Base-by-base conservation (phyloP, 2,797 vertebrate genomes). In the Syngnathus acus region DNA sequence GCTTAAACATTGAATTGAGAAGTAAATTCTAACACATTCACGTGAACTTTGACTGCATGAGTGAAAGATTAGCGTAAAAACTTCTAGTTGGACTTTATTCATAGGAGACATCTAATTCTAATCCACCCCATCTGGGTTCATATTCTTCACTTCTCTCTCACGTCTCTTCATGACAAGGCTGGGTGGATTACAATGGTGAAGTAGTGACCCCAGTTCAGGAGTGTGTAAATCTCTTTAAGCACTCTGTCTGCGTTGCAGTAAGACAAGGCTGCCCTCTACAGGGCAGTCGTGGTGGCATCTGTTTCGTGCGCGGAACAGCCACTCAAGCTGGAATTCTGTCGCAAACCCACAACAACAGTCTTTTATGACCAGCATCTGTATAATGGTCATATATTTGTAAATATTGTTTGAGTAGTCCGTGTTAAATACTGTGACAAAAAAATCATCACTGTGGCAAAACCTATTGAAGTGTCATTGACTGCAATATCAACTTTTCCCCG, bases 191-290 rank as follows among this genome's bases (percentile, higher is more conserved):
- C 73, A 64, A 62, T 40, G 2, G 40, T 65, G 47, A 51, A 63
- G 62, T 53, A 73, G 68, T 60, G 58, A 75, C 65, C 61, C 63
- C 60, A 68, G 55, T 59, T 64, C 58, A 66, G 66, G 51, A 68
- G 62, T 65, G 53, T 79, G 72, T 75, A 72, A 74, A 75, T 79
- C 73, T 73, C 48, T 72, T 81, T 69, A 66, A 62, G 37, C 26
- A 71, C 70, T 70, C 64, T 69, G 48, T 64, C 51, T 66, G 65
- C 71, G 68, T 76, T 71, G 70, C 57, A 70, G 65, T 76, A 64
- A 71, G 74, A 70, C 48, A 21, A 71, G 76, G 62, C 76, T 73
- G 84, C 79, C 77, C 77, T 68, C 70, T 73, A 39, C 67, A 68
- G 75, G 68, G 38, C n/a, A 65, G 67, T 62, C 59, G 39, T 64